These are phyloP conservation scores for Sarcophaga subvicina DNA, from an alignment of 2,888 invertebrate genomes.

Conservation along the genomic window DNA sequence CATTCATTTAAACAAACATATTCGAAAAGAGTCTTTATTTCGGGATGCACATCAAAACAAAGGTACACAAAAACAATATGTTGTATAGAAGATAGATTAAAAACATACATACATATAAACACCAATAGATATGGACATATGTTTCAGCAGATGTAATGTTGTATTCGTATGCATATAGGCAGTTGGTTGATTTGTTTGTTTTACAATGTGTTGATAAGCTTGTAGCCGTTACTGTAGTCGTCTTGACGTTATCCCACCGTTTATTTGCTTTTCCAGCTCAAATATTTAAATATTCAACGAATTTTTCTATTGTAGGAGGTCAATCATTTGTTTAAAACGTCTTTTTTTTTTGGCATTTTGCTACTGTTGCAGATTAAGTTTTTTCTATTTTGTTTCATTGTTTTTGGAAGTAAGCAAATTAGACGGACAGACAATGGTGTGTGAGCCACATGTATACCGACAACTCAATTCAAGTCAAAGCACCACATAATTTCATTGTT, in stretches of 20 bases:
- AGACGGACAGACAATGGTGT: neutral
- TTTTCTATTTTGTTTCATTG: neutral
- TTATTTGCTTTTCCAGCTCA: slow-evolving; percentile 46
- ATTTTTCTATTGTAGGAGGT: slow-evolving; percentile 61
- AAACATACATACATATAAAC: neutral
- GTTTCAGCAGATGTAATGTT: neutral
- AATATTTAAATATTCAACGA: neutral
- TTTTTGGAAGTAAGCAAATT: neutral
- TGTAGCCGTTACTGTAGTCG: neutral
- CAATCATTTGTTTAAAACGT: slow-evolving; percentile 43
- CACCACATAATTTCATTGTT: slow-evolving; percentile 27
- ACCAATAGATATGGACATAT: neutral
- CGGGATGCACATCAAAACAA: neutral
- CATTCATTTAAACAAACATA: neutral
- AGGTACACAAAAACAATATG: too few species aligned
- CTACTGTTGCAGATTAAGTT: neutral
- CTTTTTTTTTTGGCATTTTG: neutral
- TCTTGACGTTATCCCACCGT: neutral
- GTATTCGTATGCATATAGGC: slow-evolving; percentile 14
- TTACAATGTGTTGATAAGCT: slow-evolving; percentile 41
- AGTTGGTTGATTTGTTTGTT: slow-evolving; percentile 52
- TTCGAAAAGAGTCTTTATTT: neutral
- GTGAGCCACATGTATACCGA: neutral
- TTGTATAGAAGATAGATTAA: too few species aligned
- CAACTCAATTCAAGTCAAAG: neutral